Conservation (phyloP, 1,140 invertebrate genomes). For the Zaprionus ornatus region DNA sequence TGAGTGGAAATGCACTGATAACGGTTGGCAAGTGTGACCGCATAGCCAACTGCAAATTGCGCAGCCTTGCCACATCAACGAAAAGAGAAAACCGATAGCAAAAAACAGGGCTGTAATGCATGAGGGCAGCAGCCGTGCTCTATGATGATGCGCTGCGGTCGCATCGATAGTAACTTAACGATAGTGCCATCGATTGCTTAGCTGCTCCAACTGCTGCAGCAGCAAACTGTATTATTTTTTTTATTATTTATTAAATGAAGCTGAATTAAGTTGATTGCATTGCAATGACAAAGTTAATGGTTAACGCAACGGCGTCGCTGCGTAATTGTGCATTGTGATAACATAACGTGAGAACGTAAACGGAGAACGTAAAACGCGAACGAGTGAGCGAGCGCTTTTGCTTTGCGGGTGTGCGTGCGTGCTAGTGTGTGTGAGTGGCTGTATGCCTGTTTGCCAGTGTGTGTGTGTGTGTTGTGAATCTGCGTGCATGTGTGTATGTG, state of each 20-base stretch:
- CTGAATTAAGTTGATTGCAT: conserved; percentile 54
- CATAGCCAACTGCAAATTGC: not conserved
- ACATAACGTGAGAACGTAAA: conserved; percentile 46
- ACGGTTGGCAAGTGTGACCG: conserved; percentile 8
- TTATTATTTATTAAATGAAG: conserved; percentile 59
- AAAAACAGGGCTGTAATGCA: conserved; percentile 14
- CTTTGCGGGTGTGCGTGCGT: conserved; percentile 48
- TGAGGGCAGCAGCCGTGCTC: not conserved
- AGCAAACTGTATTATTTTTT: conserved; percentile 55
- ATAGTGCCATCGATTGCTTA: conserved; percentile 35
- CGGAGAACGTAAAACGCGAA: conserved; percentile 19
- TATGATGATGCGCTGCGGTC: not conserved
- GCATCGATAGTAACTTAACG: conserved; percentile 29
- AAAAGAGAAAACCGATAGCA: not conserved
- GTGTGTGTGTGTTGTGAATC: conserved; percentile 38
- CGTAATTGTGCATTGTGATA: conserved; percentile 50
- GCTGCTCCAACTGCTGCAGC: conserved; percentile 42
- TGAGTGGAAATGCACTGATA: not conserved
- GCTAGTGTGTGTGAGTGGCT: conserved; percentile 28
- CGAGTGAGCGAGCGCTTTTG: conserved; percentile 33
- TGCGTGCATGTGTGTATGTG: conserved; percentile 34
- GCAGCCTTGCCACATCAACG: not conserved
- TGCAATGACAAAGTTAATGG: conserved; percentile 56
- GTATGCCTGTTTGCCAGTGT: conserved; percentile 30
- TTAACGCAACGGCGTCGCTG: conserved; percentile 23